A percentile compares a stretch with the other conserved stretches of the same genome.
phyloP scores from a whole-genome alignment of 2,113 vertebrate genomes.

The Chamaea fasciata region DNA sequence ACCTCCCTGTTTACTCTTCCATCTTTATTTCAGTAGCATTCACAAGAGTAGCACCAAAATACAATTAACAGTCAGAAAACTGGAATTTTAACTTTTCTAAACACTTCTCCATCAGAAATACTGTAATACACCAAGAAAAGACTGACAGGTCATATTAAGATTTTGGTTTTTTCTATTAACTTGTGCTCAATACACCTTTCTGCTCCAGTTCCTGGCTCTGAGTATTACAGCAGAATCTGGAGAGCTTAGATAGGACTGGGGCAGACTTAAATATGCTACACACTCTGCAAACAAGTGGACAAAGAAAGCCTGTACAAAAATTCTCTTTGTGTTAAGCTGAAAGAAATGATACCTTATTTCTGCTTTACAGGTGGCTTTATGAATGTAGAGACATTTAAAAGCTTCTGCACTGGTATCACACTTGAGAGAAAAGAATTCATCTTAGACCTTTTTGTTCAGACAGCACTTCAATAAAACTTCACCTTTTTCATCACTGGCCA shows the following conservation, averaged over 20 bases:
- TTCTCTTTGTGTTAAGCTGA: neutral
- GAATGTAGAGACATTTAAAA: neutral
- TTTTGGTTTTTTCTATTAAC: accelerated
- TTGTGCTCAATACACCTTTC: neutral
- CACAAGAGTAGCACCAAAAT: neutral
- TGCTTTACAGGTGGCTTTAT: neutral
- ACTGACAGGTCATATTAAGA: neutral
- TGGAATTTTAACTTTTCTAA: neutral
- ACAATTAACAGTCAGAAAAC: neutral
- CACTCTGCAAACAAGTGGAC: neutral
- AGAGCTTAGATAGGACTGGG: neutral
- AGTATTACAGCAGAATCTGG: neutral
- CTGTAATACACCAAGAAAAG: neutral
- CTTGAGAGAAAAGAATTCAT: neutral
- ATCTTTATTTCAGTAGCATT: neutral
- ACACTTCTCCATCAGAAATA: neutral
- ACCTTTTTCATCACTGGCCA: neutral
- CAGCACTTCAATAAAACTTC: neutral
- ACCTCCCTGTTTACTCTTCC: neutral
- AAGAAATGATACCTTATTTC: neutral
- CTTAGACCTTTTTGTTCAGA: neutral
- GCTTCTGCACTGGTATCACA: neutral
- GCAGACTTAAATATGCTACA: neutral
- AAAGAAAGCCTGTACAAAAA: neutral
- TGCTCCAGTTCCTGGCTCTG: neutral